Percentiles rank a stretch among this genome's conserved stretches.
Evolutionary conservation across 2,888 invertebrate genomes (phyloP).

Genomic region (Blastobasis lacticolella): DNA sequence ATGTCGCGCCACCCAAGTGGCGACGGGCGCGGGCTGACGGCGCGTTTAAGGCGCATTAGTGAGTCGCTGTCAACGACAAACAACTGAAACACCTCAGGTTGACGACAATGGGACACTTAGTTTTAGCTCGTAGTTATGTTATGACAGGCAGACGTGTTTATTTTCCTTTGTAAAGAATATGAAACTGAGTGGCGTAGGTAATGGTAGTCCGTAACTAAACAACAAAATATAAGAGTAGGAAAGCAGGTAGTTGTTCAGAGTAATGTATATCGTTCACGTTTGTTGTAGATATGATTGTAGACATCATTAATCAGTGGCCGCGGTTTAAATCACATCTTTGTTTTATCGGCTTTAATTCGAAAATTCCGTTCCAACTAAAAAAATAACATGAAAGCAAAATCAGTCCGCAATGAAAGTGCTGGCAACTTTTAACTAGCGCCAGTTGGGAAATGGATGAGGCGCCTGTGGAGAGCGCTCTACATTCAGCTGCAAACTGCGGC

Average conservation of each 20-base stretch:
- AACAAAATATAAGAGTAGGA: too few relatives aligned
- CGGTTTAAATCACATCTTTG: too few relatives aligned
- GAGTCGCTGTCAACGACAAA: conserved; percentile 33
- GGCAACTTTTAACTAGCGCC: conserved; percentile 31
- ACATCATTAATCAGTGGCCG: too few relatives aligned
- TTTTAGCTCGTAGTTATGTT: background rate
- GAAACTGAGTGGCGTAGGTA: too few relatives aligned
- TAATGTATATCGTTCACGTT: too few relatives aligned
- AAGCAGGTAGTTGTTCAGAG: too few relatives aligned
- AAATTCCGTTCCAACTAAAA: too few relatives aligned
- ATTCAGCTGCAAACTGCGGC: conserved; percentile 24
- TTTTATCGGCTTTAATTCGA: too few relatives aligned
- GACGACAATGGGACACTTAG: conserved; percentile 22
- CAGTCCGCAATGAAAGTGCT: conserved; percentile 17
- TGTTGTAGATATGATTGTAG: too few relatives aligned
- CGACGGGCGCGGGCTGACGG: conserved; percentile 19
- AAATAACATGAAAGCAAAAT: conserved; percentile 16
- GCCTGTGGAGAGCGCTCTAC: conserved; percentile 28
- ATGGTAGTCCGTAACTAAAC: too few relatives aligned
- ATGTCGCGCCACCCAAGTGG: conserved; percentile 11
- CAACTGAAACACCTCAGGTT: conserved; percentile 28
- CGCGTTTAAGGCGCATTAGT: conserved; percentile 23
- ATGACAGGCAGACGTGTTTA: too few relatives aligned
- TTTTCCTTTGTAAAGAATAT: too few relatives aligned
- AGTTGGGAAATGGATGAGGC: conserved; percentile 31